Evolutionary conservation across 2,113 vertebrate species (phyloP).

Genomic region (Semicossyphus pulcher): DNA sequence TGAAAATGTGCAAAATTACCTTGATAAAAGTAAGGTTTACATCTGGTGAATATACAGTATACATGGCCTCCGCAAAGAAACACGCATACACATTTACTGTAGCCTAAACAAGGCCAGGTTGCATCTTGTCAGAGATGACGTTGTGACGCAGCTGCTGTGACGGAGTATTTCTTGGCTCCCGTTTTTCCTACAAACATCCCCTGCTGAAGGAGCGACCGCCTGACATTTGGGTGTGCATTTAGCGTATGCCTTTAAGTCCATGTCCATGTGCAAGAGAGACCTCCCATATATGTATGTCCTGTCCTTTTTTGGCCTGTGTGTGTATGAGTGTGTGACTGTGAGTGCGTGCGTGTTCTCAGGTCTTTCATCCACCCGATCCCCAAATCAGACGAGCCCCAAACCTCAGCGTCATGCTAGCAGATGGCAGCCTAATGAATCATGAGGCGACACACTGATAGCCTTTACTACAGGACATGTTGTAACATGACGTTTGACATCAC

Average conservation of each 20-base stretch:
- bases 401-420: slow-evolving; percentile 46
- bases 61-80: too few relatives aligned
- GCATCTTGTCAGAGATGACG: neutral
- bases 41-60: too few relatives aligned
- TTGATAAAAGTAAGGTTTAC: too few relatives aligned
- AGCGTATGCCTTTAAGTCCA: neutral
- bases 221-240: neutral
- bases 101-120: neutral
- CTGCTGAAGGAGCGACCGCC: neutral
- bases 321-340: neutral
- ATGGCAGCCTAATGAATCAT: slow-evolving; percentile 74
- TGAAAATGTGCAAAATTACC: too few relatives aligned
- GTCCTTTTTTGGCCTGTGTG: neutral
- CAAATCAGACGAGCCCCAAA: slow-evolving; percentile 41
- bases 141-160: neutral
- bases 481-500: slow-evolving; percentile 49
- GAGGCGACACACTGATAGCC: slow-evolving; percentile 61
- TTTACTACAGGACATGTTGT: slow-evolving; percentile 62
- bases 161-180: neutral
- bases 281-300: neutral
- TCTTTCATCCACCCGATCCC: slow-evolving; percentile 45
- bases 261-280: neutral
- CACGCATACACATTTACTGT: neutral
- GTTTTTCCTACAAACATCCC: neutral
- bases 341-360: slow-evolving; percentile 19